A percentile compares a stretch with the other conserved stretches of the same genome.
Conservation (phyloP, 2,113 vertebrate species). For the Oostethus manadensis region DNA sequence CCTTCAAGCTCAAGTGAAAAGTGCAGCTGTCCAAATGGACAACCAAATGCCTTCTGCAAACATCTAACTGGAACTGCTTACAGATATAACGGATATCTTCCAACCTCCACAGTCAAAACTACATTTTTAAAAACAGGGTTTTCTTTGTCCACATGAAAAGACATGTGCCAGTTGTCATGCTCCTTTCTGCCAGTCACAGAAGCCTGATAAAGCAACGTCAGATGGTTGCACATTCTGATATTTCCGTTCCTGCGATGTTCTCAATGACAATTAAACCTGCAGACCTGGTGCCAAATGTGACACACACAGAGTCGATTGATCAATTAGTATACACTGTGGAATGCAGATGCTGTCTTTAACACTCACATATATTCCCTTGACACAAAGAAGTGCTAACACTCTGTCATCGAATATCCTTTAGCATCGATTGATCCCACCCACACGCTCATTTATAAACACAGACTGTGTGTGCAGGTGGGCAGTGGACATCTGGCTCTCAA, state of each 20-base stretch:
- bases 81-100: no score
- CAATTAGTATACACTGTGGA: constrained; percentile 24
- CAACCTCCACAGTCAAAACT: no score
- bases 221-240: no score
- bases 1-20: no score
- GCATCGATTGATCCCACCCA: constrained; percentile 33
- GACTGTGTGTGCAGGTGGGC: constrained; percentile 30
- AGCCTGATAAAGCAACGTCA: no score
- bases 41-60: no score
- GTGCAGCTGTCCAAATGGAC: no score
- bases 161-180: no score
- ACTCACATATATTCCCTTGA: constrained; percentile 39
- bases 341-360: constrained; percentile 37
- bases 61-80: no score
- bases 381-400: constrained; percentile 25
- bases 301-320: constrained; percentile 16
- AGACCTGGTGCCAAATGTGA: constrained; percentile 1
- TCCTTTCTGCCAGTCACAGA: no score
- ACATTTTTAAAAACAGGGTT: no score
- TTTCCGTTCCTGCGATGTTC: neutral
- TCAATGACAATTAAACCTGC: neutral
- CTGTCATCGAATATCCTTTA: constrained; percentile 46
- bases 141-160: no score
- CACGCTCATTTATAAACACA: constrained; percentile 21
- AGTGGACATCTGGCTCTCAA: constrained; percentile 45